Percentiles rank a stretch among this genome's conserved stretches.
Conservation (phyloP, 2,888 invertebrate species). For the Lycia hirtaria region DNA sequence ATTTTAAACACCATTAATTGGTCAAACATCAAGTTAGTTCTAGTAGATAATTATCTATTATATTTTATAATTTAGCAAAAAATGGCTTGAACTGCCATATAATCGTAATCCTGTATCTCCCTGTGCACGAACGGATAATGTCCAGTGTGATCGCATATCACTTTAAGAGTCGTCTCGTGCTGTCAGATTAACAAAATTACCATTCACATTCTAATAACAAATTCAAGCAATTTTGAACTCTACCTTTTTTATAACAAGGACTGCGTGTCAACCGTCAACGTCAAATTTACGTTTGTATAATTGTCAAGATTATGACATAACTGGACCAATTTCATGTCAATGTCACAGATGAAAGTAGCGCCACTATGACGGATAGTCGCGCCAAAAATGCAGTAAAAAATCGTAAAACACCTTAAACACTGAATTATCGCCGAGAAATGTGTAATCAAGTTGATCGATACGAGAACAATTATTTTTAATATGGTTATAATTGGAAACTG, state of each 20-base stretch:
- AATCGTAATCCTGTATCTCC: neutral
- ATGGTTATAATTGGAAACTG: neutral
- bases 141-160: neutral
- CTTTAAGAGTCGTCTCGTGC: neutral
- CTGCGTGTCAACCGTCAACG: too few relatives aligned
- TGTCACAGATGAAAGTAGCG: constrained; percentile 55
- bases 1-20: too few relatives aligned
- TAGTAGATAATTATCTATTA: too few relatives aligned
- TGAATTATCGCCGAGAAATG: constrained; percentile 43
- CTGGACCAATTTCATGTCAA: constrained; percentile 56
- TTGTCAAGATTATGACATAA: constrained; percentile 48
- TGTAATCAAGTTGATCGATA: constrained; percentile 48
- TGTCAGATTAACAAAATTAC: constrained; percentile 11
- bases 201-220: neutral
- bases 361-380: constrained; percentile 49
- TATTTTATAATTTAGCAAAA: too few relatives aligned
- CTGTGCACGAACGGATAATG: neutral
- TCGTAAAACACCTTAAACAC: constrained; percentile 37
- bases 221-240: constrained; percentile 1
- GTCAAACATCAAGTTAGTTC: too few relatives aligned
- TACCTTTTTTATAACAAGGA: neutral
- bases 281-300: constrained; percentile 1
- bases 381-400: constrained; percentile 46
- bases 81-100: too few relatives aligned
- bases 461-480: constrained; percentile 5